These are phyloP conservation scores for Cephus runcator DNA, from an alignment of 2,888 invertebrate species.

Conservation along the genomic window DNA sequence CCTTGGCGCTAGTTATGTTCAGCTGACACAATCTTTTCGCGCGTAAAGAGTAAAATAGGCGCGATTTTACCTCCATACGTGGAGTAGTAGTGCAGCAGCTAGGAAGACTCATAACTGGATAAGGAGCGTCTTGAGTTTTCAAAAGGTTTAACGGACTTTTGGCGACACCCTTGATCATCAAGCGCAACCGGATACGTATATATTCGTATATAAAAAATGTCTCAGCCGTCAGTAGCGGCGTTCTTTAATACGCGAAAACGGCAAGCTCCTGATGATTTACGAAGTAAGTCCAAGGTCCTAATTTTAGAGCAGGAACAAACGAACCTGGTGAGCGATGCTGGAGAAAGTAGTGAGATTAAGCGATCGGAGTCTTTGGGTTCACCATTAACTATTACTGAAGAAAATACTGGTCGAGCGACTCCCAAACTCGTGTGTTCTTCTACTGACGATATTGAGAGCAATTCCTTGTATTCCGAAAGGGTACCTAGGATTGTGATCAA, in stretches of 20 bases:
- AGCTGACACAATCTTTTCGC: conserved; percentile 8
- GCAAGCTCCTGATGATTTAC: conserved; percentile 75
- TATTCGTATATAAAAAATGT: conserved; percentile 68
- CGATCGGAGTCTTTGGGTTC: conserved; percentile 4
- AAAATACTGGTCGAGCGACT: conserved; percentile 23
- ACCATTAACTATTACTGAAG: conserved; percentile 27
- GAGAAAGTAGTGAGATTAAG: conserved; percentile 10
- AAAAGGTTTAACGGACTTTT: conserved; percentile 24
- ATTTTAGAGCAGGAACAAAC: conserved; percentile 69
- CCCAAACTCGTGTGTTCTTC: conserved; percentile 34
- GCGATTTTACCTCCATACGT: background rate
- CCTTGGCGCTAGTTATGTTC: background rate
- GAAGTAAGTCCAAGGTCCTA: conserved; percentile 63
- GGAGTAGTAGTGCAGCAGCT: background rate
- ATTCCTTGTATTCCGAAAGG: background rate
- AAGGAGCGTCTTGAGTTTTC: conserved; percentile 6
- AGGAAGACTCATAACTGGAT: background rate
- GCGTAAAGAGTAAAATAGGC: conserved; percentile 14
- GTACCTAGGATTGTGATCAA: background rate
- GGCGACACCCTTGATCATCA: background rate
- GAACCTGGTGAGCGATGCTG: conserved; percentile 62
- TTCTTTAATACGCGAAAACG: conserved; percentile 84
- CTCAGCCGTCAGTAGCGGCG: conserved; percentile 80
- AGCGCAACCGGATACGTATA: background rate
- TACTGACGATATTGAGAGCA: background rate